Conservation (phyloP, 64 coral and sea anemone species). For the Montipora foliosa region DNA sequence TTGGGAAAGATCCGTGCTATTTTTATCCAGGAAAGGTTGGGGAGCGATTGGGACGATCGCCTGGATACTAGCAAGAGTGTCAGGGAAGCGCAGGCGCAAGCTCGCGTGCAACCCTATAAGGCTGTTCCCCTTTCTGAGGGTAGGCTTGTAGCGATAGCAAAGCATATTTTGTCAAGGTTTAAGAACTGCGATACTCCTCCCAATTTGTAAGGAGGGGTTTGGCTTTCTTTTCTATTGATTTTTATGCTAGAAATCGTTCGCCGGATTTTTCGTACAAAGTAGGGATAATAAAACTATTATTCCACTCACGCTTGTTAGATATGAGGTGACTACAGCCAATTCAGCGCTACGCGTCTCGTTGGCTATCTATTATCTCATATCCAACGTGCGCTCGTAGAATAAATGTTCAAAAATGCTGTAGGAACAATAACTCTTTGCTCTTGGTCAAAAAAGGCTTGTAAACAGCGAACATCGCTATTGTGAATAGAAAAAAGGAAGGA, state of each 20-base stretch:
- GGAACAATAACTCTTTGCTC: no score
- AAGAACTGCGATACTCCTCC: background rate
- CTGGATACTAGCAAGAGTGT: background rate
- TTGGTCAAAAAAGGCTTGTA: no score
- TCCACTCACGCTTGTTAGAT: no score
- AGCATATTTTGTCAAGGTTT: background rate
- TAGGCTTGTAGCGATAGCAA: background rate
- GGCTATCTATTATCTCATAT: no score
- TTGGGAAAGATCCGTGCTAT: background rate
- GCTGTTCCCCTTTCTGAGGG: no score
- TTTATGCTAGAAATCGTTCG: background rate
- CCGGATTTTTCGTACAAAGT: background rate
- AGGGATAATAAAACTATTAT: no score
- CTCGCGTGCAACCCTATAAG: background rate
- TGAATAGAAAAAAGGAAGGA: no score
- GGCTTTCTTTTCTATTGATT: background rate
- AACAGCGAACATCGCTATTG: no score
- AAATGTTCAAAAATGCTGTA: no score
- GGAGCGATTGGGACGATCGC: slow-evolving; percentile 1
- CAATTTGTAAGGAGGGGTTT: background rate
- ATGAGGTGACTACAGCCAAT: no score
- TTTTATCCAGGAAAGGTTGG: background rate
- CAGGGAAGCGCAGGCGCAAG: background rate
- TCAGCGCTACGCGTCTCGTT: no score
- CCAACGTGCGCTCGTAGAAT: no score